Conservation (phyloP, 2,888 invertebrate genomes). For the Hylaea fasciaria region DNA sequence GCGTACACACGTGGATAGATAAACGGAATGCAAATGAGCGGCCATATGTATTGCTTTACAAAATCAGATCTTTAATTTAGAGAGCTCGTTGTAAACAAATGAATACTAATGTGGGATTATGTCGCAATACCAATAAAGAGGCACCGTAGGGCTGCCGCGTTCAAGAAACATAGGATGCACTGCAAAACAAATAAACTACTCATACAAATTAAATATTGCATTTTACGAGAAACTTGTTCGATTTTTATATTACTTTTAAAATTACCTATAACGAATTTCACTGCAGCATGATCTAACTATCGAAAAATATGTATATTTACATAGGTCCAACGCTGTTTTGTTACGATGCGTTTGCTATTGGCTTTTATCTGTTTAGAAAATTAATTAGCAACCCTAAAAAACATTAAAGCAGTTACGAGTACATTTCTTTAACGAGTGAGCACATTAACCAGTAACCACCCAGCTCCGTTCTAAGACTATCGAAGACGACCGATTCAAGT, state of each 20-base stretch:
- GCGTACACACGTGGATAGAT: conserved; percentile 52
- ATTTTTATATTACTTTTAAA: no score
- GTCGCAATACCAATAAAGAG: conserved; percentile 39
- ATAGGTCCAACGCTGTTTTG: neutral
- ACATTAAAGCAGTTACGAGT: conserved; percentile 21
- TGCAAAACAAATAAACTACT: neutral
- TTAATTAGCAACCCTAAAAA: conserved; percentile 19
- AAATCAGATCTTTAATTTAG: conserved; percentile 63
- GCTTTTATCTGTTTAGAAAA: no score
- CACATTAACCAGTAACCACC: conserved; percentile 63
- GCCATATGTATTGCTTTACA: conserved; percentile 51
- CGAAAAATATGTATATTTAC: neutral
- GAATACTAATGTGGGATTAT: conserved; percentile 54
- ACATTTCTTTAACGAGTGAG: conserved; percentile 44
- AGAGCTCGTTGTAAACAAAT: conserved; percentile 67
- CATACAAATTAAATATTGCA: no score
- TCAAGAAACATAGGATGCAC: no score
- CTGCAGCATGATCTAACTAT: no score
- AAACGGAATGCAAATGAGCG: conserved; percentile 55
- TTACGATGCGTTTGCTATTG: no score
- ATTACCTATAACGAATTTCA: no score
- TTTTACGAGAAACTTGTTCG: no score
- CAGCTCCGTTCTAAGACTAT: conserved; percentile 56
- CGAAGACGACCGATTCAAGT: conserved; percentile 62
- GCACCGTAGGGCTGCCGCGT: conserved; percentile 19